A percentile compares a stretch with the other conserved stretches of the same genome.
These are phyloP conservation scores for Lydus trimaculatus DNA, from an alignment of 2,888 invertebrate species.

Conservation along the genomic window DNA sequence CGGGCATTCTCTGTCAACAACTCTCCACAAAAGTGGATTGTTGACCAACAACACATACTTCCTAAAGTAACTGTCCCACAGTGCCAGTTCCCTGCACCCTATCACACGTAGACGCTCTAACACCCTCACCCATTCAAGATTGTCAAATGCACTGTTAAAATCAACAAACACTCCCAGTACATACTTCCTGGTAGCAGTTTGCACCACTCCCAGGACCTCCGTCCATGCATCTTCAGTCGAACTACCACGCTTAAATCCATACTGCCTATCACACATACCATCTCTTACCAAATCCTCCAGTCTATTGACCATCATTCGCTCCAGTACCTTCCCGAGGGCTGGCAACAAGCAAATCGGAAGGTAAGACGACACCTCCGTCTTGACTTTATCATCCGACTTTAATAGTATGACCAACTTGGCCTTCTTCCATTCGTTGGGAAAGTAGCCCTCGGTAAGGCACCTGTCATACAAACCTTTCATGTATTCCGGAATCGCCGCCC, in stretches of 20 bases:
- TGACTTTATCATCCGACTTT: constrained; percentile 4
- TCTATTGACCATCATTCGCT: constrained; percentile 16
- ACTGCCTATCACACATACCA: constrained; percentile 15
- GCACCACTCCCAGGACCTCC: not conserved
- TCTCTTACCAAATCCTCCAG: not conserved
- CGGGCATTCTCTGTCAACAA: not conserved
- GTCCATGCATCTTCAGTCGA: constrained; percentile 25
- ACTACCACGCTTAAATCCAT: constrained; percentile 17
- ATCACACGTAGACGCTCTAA: not conserved
- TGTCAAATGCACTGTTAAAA: constrained; percentile 24
- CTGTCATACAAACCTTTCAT: constrained; percentile 11
- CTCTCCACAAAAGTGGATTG: no score
- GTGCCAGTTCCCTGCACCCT: constrained; percentile 13
- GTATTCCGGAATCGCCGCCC: constrained; percentile 1
- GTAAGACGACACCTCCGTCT: not conserved
- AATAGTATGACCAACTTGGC: not conserved
- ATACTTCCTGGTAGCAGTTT: constrained; percentile 11
- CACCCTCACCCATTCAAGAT: constrained; percentile 15
- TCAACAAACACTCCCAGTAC: constrained; percentile 23
- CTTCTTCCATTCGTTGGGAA: constrained; percentile 13
- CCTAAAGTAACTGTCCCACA: constrained; percentile 15
- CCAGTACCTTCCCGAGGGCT: constrained; percentile 23
- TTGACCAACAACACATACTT: not conserved
- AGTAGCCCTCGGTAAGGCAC: not conserved
- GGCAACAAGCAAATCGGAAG: constrained; percentile 18